phyloP scores from a whole-genome alignment of 2,888 invertebrate species.

The Eugnorisma glareosa region DNA sequence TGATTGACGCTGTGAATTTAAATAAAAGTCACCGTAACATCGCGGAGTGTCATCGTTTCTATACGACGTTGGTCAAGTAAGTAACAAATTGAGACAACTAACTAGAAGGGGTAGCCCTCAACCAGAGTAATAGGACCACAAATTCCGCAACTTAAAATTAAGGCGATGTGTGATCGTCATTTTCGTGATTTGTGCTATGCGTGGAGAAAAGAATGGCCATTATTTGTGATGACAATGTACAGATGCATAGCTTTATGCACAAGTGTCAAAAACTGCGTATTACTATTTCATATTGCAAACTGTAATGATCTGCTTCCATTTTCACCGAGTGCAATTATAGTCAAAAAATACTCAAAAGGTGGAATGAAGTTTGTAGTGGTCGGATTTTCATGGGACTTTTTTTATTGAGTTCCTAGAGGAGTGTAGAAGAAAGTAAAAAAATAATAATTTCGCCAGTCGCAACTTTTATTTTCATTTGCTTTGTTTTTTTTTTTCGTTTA shows the following conservation, averaged over 20 bases:
- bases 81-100: conserved; percentile 31
- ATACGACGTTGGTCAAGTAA: conserved; percentile 73
- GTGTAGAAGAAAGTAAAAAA: no score
- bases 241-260: no score
- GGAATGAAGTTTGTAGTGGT: no score
- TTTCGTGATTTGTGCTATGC: neutral
- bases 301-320: neutral
- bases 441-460: no score
- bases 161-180: neutral
- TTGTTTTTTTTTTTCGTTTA: no score
- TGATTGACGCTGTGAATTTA: conserved; percentile 62
- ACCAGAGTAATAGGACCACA: neutral
- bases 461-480: no score
- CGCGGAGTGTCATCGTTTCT: conserved; percentile 75
- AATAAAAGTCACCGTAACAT: conserved; percentile 74
- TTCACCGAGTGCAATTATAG: no score
- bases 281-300: neutral
- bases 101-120: neutral
- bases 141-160: neutral
- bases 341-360: no score
- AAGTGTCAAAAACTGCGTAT: neutral
- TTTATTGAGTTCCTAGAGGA: no score
- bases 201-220: neutral
- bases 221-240: neutral
- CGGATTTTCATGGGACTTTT: no score